phyloP scores from a whole-genome alignment of 2,797 vertebrate species.

The Brachyrhaphis roseni region DNA sequence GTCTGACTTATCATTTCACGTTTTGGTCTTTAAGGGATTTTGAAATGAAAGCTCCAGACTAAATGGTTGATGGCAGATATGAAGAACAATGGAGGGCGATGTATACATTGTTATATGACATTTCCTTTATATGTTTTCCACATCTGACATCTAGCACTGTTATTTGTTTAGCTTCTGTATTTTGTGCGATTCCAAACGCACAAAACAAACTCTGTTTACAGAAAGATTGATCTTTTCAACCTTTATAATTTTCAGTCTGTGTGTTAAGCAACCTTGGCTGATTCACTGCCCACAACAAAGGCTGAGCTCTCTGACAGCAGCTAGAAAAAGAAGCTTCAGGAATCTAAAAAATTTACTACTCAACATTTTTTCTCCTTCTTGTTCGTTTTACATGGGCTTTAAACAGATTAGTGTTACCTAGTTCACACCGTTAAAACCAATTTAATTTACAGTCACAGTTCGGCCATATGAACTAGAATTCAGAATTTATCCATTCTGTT shows the following conservation, averaged over 20 bases:
- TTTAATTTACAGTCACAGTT: background rate
- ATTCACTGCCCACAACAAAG: background rate
- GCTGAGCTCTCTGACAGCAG: background rate
- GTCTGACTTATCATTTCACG: background rate
- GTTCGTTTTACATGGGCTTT: background rate
- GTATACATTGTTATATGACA: too few relatives aligned
- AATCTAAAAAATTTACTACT: background rate
- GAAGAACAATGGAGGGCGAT: too few relatives aligned
- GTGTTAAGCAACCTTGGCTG: background rate
- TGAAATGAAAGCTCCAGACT: background rate
- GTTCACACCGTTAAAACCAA: background rate
- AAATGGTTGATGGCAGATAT: background rate
- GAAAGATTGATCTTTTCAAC: background rate
- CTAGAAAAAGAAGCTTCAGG: background rate
- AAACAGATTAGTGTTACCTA: background rate
- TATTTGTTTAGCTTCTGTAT: background rate
- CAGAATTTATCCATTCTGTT: background rate
- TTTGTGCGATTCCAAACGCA: background rate
- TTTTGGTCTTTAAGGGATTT: background rate
- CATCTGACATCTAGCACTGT: background rate
- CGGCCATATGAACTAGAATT: too few relatives aligned
- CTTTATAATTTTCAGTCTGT: background rate
- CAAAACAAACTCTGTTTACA: background rate
- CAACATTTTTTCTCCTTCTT: background rate
- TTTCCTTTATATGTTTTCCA: too few relatives aligned